Base-by-base conservation (phyloP, 2,888 invertebrate species). In the Priocnemis perturbator region DNA sequence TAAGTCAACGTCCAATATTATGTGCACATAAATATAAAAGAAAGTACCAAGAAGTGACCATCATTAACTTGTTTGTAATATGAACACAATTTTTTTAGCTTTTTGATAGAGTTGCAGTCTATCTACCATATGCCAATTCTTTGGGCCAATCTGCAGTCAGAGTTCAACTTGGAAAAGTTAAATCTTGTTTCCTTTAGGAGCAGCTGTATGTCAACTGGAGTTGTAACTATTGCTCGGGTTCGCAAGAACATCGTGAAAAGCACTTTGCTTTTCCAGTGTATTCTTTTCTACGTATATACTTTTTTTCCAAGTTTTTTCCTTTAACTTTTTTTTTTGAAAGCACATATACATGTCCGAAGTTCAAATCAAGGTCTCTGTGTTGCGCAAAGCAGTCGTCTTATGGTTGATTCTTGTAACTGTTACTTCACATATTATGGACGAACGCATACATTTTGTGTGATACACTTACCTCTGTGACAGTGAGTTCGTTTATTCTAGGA, bases 181-280 rank as follows among this genome's bases (percentile, higher is more conserved):
- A 82, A 85, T 85, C 74, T 86, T 86, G 80, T 86, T 86, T 86
- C 83, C 86, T 85, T 87, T 87, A 88, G 87, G 87, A 86, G 87
- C 87, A 87, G 87, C 86, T 81, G 86, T 85, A 83, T 85, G 82
- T 85, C 87, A 85, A 85, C 87, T 86, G 87, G 86, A 86, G 85
- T 87, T 85, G 71, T 86, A 83, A 85, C 83, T 84, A 82, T 84
- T 85, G 82, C 82, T 84, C 80, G 83, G 76, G 81, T 84, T 86
- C 77, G 76, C 79, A 80, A 69, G 74, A 82, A 82, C 74, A 60
- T 82, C 79, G 67, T 81, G 66, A 76, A 76, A 71, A 78, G 72
- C 69, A 76, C 68, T 78, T 82, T 73, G 73, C 76, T 84, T 75
- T 82, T 74, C 83, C 74, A 61, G 68, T 78, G 73, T 69, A 60